These are phyloP conservation scores for Oophaga pumilio DNA, from an alignment of 2,113 vertebrate species.

Conservation along the genomic window DNA sequence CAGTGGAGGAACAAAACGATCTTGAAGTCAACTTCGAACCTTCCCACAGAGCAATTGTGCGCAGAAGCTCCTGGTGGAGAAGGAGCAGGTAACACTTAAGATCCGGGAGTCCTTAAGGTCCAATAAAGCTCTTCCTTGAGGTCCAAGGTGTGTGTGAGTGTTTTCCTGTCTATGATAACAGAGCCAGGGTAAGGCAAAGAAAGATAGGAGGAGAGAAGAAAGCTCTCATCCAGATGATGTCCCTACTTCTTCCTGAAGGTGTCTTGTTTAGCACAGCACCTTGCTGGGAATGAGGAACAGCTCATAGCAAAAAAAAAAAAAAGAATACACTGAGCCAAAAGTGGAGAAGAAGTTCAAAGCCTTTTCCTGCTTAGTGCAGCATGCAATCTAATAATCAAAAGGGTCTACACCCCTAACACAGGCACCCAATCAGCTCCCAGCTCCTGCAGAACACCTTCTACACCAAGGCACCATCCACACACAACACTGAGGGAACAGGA, in stretches of 20 bases:
- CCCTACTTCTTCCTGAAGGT: constrained; percentile 69
- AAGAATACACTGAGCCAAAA: constrained; percentile 80
- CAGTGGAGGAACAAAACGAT: constrained; percentile 37
- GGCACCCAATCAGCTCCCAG: constrained; percentile 86
- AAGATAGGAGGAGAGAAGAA: constrained; percentile 42
- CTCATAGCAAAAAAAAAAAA: constrained; percentile 60
- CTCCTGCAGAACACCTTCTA: constrained; percentile 77
- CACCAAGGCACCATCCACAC: constrained; percentile 61
- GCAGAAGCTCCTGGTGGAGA: constrained; percentile 42
- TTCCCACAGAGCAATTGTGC: constrained; percentile 34
- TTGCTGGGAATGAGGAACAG: constrained; percentile 84
- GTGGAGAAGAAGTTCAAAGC: constrained; percentile 94
- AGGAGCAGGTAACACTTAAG: constrained; percentile 52
- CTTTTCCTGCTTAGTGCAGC: constrained; percentile 82
- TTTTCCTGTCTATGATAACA: constrained; percentile 34
- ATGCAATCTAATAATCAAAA: constrained; percentile 90
- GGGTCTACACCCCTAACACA: constrained; percentile 86
- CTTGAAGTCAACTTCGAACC: constrained; percentile 25
- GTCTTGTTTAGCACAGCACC: constrained; percentile 79
- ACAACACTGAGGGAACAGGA: constrained; percentile 58
- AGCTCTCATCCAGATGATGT: constrained; percentile 41
- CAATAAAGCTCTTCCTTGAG: constrained; percentile 52
- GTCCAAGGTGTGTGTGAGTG: constrained; percentile 62
- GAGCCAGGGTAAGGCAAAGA: constrained; percentile 30
- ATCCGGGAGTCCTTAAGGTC: constrained; percentile 29